Conservation (phyloP, 2,797 vertebrate species). For the Ctenochaetus hawaiiensis region DNA sequence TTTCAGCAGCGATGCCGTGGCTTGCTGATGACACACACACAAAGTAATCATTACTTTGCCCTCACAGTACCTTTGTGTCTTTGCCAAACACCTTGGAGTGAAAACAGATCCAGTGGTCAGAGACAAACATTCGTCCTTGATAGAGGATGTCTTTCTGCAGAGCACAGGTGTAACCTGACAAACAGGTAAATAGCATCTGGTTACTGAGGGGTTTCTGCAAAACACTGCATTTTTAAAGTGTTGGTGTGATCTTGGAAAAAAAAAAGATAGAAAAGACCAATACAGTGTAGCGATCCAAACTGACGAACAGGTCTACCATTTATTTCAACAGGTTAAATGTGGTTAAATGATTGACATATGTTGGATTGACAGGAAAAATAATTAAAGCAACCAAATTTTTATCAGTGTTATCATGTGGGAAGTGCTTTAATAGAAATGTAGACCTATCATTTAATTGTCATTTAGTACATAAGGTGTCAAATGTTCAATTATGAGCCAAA, state of each 20-base stretch:
- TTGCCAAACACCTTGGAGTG: constrained; percentile 87
- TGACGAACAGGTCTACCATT: neutral
- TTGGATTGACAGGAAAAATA: neutral
- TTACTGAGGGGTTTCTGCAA: neutral
- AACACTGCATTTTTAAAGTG: neutral
- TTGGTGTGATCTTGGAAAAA: too few relatives aligned
- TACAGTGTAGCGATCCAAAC: neutral
- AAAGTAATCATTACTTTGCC: neutral
- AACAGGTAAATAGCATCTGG: constrained; percentile 16
- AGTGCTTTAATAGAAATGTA: neutral
- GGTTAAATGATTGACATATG: neutral
- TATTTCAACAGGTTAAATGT: neutral
- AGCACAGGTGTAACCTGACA: constrained; percentile 94
- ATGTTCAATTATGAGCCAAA: constrained; percentile 1
- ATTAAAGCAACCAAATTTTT: neutral
- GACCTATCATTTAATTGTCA: neutral
- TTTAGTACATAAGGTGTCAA: constrained; percentile 13
- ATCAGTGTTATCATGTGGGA: neutral
- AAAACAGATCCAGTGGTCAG: constrained; percentile 98
- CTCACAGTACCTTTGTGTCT: constrained; percentile 77
- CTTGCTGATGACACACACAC: neutral
- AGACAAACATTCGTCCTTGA: constrained; percentile 95
- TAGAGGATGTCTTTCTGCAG: constrained; percentile 98
- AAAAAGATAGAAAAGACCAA: neutral
- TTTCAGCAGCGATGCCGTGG: neutral